phyloP scores from a whole-genome alignment of 2,888 invertebrate species.

The Nysson spinosus region DNA sequence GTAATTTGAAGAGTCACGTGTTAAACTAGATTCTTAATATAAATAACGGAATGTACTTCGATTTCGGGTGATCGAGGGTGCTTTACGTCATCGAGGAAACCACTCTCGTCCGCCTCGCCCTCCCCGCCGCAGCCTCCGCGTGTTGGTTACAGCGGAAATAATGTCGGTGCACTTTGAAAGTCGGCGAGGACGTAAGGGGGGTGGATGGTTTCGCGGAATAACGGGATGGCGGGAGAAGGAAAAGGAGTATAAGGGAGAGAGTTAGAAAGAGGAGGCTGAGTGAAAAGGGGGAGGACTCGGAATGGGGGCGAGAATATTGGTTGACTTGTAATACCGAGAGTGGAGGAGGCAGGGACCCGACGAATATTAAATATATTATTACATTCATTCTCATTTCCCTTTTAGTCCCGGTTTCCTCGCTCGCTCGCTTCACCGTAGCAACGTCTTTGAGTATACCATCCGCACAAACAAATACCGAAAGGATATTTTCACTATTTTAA shows the following conservation, averaged over 20 bases:
- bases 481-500: too few species aligned
- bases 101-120: neutral
- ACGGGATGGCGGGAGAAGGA: neutral
- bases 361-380: constrained; percentile 77
- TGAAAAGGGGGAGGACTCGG: constrained; percentile 22
- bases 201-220: constrained; percentile 7
- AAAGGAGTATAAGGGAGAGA: constrained; percentile 6
- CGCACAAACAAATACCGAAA: constrained; percentile 43
- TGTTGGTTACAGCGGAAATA: constrained; percentile 69
- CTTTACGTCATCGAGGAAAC: constrained; percentile 25
- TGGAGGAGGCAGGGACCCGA: constrained; percentile 70
- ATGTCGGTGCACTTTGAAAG: constrained; percentile 68
- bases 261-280: constrained; percentile 12
- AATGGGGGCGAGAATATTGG: constrained; percentile 74
- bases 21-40: constrained; percentile 56
- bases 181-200: constrained; percentile 36
- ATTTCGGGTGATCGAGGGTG: constrained; percentile 19
- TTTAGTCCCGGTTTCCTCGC: constrained; percentile 63
- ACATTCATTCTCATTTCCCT: constrained; percentile 76
- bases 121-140: constrained; percentile 15
- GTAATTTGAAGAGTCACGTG: neutral
- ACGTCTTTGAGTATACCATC: constrained; percentile 52
- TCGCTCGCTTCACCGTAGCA: constrained; percentile 52
- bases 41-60: constrained; percentile 54
- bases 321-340: constrained; percentile 75